Evolutionary conservation across 2,797 vertebrate species (phyloP), one percentile per base, ranked within the genome.

Genomic region (Glyptemys insculpta): DNA sequence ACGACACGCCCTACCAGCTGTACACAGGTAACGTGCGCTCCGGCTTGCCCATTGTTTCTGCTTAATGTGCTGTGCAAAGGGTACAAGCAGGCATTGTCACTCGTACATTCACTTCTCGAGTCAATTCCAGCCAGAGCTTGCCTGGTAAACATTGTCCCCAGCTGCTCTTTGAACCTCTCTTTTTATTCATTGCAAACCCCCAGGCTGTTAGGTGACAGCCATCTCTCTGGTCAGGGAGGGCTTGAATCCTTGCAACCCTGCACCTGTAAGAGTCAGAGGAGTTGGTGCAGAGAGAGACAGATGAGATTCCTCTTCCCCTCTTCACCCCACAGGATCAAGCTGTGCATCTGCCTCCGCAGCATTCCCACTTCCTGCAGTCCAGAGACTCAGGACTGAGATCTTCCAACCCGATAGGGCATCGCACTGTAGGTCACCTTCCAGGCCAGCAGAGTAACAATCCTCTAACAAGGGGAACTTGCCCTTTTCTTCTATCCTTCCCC

Each of bases 1-100:
- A 98, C 4, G 98, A 99, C 92, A 99, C 99, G 92, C 99, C 99
- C 81, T 99, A 99, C 97, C 99, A 99, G 98, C 99, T 99, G 89
- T 99, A 99, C 91, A 99, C 98, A 98, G 98, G 98, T 98, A 98
- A 92, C 23, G 88, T 6, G 0, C 79, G 79, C 76, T 0, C 79
- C 0, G 25, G 0, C 78, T 98, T 98, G 95, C 98, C 98, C 98
- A 95, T 34, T 76, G 74, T 78, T 49, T 44, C 52, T 78, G 87
- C 34, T 57, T 87, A 29, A 72, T 41, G 29, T 49, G 41, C 85
- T 85, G 80, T 41, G 31, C 68, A 57, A 0, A 29, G 82, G 65
- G 78, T 29, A 12, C 0, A 0, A 0, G 25, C 29, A 3, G 1
- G 31, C 14, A 3, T 59, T 1, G 27, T 15, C 68, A 1, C 15